Base-by-base conservation (phyloP, 2,888 invertebrate genomes). In the Pristionchus maxplancki region DNA sequence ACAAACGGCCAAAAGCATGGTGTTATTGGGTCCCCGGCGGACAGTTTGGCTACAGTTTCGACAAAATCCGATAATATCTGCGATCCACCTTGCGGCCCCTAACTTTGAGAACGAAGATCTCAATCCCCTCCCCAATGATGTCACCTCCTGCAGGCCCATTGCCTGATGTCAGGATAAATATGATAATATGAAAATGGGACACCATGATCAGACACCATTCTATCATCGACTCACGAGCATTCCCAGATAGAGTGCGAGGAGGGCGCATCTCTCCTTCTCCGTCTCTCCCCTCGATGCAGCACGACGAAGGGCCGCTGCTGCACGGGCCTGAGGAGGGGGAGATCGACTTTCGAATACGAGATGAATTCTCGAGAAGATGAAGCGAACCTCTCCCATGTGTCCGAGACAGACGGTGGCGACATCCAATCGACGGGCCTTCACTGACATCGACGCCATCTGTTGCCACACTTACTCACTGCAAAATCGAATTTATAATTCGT, bases 391-490 rank as follows among this genome's bases (percentile, higher is more conserved):
- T 0, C 96, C 96, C 97, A 97, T 97, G 95, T 97, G 97, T 0
- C 97, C 97, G 90, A 99, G 96, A 95, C 99, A 99, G 5, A 99
- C 97, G 88, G 97, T 96, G 0, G 98, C 99, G 88, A 99, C 98
- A 95, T 99, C 99, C 88, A 99, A 96, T 44, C 98, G 96, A 91
- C 97, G 96, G 0, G 97, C 97, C 95, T 97, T 97, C 0, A 99
- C 98, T 95, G 99, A 99, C 96, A 98, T 98, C 95, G 97, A 97
- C 0, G 99, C 98, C 95, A 99, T 96, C 95, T 97, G 98, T 91
- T 97, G 97, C 99, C 99, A 99, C 85, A 99, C 97, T 0, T 97
- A 96, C 88, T 96, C 96, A 94, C 96, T 96, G 90, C 24, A 90
- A 71, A 20, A 15, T 11, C 13, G 0, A 40, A 17, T 20, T 1